Base-by-base conservation (phyloP, 1,140 invertebrate genomes). In the Potamilus streckersoni region DNA sequence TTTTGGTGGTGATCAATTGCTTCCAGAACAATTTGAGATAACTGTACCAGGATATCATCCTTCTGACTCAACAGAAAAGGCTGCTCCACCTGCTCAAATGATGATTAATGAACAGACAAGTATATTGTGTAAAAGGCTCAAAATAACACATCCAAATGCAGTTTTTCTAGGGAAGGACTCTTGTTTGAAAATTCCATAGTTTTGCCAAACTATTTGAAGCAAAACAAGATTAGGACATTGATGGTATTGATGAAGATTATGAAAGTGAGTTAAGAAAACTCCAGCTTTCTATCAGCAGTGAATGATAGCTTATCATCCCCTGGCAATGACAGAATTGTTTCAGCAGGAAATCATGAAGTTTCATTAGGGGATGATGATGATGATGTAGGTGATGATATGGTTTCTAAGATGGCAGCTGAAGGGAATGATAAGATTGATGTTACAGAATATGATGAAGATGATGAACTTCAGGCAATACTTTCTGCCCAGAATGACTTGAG, bases 41-140 rank as follows among this genome's bases (percentile, higher is more conserved):
- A 96, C 95, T 55, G 95, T 93, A 1, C 91, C 93, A 68, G 84
- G 92, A 3, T 94, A 93, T 83, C 88, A 93, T 80, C 91, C 92
- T 16, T 71, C 66, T 13, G 49, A 55, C 6, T 73, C 76, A 15
- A 79, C 85, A 61, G 81, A 85, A 49, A 79, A 73, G 61, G 74
- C 85, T 57, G 80, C 63, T 14, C 38, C 58, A 19, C 8, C 8
- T 2, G 72, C 79, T 16, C n/a, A 78, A 16, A 69, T 66, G 11
- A 73, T 74, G 31, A 77, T 82, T 12, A 98, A 98, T 91, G 92
- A 94, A 20, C 97, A 98, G 89, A 97, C 96, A 12, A 92, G 92
- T 13, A 85, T 92, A 61, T 93, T 98, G 70, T 98, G 96, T 91
- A 91, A 94, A n/a, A 93, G 91, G 85, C 88, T 98, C 20, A 92